Evolutionary conservation across 2,113 vertebrate species (phyloP), one percentile per base, ranked within the genome.

Genomic region (Mormyrus iriodes): DNA sequence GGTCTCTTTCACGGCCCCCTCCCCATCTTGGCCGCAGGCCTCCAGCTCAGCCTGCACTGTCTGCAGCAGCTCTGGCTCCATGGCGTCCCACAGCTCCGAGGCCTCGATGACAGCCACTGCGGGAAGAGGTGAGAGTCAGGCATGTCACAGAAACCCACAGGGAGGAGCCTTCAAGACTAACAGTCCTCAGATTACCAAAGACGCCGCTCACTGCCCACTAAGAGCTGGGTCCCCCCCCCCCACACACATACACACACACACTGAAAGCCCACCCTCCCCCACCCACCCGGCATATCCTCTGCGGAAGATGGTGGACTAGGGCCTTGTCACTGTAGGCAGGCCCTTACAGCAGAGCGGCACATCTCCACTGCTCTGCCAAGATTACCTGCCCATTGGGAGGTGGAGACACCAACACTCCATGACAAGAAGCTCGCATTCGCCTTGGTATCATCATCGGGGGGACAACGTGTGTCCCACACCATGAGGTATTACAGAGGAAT

Each of bases 21-120:
- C 92, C 69, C 92, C 90, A 55, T 96, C 93, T 31, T 95, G 93
- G 86, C 88, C 92, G 42, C 86, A 58, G 35, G 93, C 91, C 19
- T 95, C 90, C 82, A 97, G 93, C 76, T 96, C 94, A 48, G 94
- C 92, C 69, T 90, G 91, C 91, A 94, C 93, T 0, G 97, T 97
- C 88, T 93, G 90, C 13, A 90, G 95, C 89, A 99, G 87, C 93
- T 99, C 98, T 4, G 98, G 98, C 90, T 97, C 95, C 98, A 99
- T 99, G 0, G 97, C 97, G 55, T 96, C 95, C 98, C 98, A 99
- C 89, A 99, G 96, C 92, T 99, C 98, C 21, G 95, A 94, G 4
- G 96, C 96, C n/a, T 95, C 89, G 4, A 98, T 94, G 5, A 91
- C 93, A 9, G 94, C 88, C 48, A 95, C 96, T 97, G 91, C 55